Percentiles rank a stretch among this genome's conserved stretches.
Evolutionary conservation across 2,797 vertebrate species (phyloP).

Genomic region (Takifugu rubripes): DNA sequence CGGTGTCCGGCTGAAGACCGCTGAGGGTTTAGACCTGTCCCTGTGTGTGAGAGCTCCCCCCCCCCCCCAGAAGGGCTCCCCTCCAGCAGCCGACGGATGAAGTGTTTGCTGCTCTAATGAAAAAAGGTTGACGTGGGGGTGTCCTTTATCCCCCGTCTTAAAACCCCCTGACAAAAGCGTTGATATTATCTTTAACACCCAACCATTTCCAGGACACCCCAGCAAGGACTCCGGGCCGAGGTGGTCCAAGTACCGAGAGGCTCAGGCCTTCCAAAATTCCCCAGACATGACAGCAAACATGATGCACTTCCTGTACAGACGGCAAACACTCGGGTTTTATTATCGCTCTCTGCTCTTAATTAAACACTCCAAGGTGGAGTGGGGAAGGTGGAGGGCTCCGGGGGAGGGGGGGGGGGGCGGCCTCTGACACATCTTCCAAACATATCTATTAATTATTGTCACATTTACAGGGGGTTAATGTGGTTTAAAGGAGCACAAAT

Average conservation of each 20-base stretch:
- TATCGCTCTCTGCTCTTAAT: slow-evolving; percentile 21
- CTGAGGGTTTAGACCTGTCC: slow-evolving; percentile 63
- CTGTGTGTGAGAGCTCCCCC: slow-evolving; percentile 55
- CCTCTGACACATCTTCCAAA: slow-evolving; percentile 32
- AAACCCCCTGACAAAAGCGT: slow-evolving; percentile 70
- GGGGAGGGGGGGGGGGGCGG: slow-evolving; percentile 9
- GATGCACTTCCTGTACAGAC: slow-evolving; percentile 36
- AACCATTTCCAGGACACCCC: slow-evolving; percentile 74
- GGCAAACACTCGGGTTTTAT: slow-evolving; percentile 2
- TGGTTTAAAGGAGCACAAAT: slow-evolving; percentile 18
- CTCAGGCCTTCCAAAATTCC: slow-evolving; percentile 27
- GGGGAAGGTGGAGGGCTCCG: too few species aligned
- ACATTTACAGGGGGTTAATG: slow-evolving; percentile 43
- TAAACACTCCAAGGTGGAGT: slow-evolving; percentile 20
- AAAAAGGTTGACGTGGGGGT: slow-evolving; percentile 75
- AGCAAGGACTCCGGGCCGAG: slow-evolving; percentile 39
- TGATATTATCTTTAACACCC: slow-evolving; percentile 73
- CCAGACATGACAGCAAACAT: slow-evolving; percentile 23
- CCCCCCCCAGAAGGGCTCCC: slow-evolving; percentile 34
- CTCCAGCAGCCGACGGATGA: slow-evolving; percentile 59
- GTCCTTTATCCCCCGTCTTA: slow-evolving; percentile 64
- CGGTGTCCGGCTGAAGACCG: slow-evolving; percentile 74
- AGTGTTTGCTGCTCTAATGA: slow-evolving; percentile 82
- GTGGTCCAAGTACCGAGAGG: slow-evolving; percentile 5
- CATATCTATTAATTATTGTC: slow-evolving; percentile 62